Percentiles rank a stretch among this genome's conserved stretches.
Evolutionary conservation across 2,888 invertebrate genomes (phyloP).

Genomic region (Sthenelais limicola): DNA sequence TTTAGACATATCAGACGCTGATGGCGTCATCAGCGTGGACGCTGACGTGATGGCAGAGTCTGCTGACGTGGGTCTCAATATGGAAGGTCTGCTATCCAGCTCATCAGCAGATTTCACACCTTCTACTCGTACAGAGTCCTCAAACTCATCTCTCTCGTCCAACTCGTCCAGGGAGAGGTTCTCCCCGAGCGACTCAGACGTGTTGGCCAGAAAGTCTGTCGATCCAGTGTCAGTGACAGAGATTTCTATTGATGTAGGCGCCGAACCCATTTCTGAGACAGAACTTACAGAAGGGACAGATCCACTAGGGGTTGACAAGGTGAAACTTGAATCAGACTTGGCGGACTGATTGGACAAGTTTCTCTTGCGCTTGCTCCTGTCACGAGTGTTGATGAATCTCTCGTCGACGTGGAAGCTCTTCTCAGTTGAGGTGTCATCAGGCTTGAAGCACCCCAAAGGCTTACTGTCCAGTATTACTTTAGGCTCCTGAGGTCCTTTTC

Average conservation of each 20-base stretch:
- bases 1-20: too few species aligned
- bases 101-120: too few species aligned
- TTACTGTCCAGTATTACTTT: too few species aligned
- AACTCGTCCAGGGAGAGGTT: slow-evolving; percentile 42
- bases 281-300: slow-evolving; percentile 56
- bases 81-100: background rate
- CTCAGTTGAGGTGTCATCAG: slow-evolving; percentile 8
- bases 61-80: slow-evolving; percentile 18
- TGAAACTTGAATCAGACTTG: slow-evolving; percentile 57
- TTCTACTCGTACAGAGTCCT: too few species aligned
- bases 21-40: background rate
- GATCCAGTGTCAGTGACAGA: slow-evolving; percentile 23
- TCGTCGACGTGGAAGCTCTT: slow-evolving; percentile 44
- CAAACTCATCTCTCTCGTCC: slow-evolving; percentile 6
- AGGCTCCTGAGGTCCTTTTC: background rate
- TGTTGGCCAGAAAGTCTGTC: slow-evolving; percentile 20
- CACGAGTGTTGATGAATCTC: slow-evolving; percentile 44
- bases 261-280: slow-evolving; percentile 27
- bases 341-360: slow-evolving; percentile 9
- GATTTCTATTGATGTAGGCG: slow-evolving; percentile 22
- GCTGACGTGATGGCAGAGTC: background rate
- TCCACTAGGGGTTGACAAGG: slow-evolving; percentile 62
- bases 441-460: too few species aligned
- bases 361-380: slow-evolving; percentile 40
- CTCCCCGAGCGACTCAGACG: slow-evolving; percentile 37